Base-by-base conservation (phyloP, 2,113 vertebrate genomes). In the Lucifuga dentata region DNA sequence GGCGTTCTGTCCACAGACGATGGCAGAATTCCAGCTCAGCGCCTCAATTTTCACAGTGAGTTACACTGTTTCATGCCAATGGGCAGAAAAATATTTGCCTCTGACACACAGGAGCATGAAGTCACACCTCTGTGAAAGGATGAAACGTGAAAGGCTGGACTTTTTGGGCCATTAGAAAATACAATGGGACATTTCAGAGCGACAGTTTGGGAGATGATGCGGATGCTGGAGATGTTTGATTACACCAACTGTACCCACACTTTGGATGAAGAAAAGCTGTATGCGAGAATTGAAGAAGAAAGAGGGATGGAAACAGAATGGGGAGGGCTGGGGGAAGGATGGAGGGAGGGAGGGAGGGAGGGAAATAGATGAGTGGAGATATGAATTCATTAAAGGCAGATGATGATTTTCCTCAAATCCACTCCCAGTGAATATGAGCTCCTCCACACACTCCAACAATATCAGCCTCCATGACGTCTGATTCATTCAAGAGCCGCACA, bases 401-500 rank as follows among this genome's bases (percentile, higher is more conserved):
- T 64, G 17, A 20, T 69, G 12, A 51, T 39, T 50, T 36, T 26
- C 32, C 36, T 56, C 3, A 29, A 40, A 29, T 29, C n/a, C 5
- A 1, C 32, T 16, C n/a, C 36, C 26, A 17, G 13, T 50, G 19
- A 36, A 64, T 57, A 5, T 17, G 15, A 39, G 4, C 5, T 3
- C 1, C 24, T 17, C 38, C 13, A 43, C 36, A 56, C 29, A 36
- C 17, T 8, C 10, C 8, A 15, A 15, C 20, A 67, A 19, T 15
- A 26, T n/a, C 13, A 60, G 36, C 19, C 11, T 33, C 13, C 26
- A 15, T 55, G n/a, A 59, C 40, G n/a, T 23, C 24, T 41, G 48
- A 67, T 58, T 68, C 51, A 68, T 52, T 68, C 57, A 60, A 56
- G 39, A 58, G 8, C 43, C 29, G 48, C 16, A 43, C 43, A 71